Evolutionary conservation across 2,888 invertebrate genomes (phyloP).

Genomic region (Griposia aprilina): DNA sequence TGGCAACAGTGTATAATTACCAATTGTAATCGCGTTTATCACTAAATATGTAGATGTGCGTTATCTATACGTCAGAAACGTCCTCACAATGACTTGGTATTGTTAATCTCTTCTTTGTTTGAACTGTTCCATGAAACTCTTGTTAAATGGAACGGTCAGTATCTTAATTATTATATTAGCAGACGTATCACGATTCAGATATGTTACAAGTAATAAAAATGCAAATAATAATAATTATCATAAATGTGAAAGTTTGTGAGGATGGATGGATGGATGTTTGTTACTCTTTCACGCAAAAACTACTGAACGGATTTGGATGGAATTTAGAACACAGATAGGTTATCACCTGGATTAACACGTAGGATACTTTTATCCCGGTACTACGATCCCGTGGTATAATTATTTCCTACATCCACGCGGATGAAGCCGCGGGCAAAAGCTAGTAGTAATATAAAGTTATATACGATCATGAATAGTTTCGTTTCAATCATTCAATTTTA

Average conservation of each 20-base stretch:
- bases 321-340: too few relatives aligned
- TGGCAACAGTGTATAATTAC: constrained; percentile 57
- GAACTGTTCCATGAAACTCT: constrained; percentile 24
- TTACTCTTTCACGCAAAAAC: too few relatives aligned
- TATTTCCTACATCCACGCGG: too few relatives aligned
- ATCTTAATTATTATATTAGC: neutral
- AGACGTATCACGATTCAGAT: neutral
- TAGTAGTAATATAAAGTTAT: too few relatives aligned
- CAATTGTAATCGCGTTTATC: constrained; percentile 51
- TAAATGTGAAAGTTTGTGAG: neutral
- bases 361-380: too few relatives aligned
- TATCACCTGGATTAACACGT: too few relatives aligned
- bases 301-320: too few relatives aligned
- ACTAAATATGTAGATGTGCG: constrained; percentile 51
- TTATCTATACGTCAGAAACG: constrained; percentile 54
- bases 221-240: neutral
- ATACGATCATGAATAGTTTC: neutral
- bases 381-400: too few relatives aligned
- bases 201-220: neutral
- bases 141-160: constrained; percentile 1
- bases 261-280: too few relatives aligned
- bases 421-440: too few relatives aligned
- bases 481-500: neutral
- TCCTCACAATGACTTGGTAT: constrained; percentile 39
- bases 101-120: constrained; percentile 41